Conservation (phyloP, 1,140 invertebrate genomes). For the Sycobia sp. region DNA sequence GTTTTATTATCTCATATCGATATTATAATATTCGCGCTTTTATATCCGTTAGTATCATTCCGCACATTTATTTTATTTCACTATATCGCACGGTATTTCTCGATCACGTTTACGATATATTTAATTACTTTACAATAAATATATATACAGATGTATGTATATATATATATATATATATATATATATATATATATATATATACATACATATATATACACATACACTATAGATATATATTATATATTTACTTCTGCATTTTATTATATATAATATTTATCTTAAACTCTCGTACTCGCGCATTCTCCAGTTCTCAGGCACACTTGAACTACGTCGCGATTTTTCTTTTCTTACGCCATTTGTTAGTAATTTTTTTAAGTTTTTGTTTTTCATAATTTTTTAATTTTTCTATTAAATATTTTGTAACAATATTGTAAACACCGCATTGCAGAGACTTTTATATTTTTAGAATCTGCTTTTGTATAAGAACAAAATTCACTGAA, state of each 20-base stretch:
- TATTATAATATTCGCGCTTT: slow-evolving; percentile 27
- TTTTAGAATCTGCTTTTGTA: not conserved
- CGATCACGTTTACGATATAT: slow-evolving; percentile 18
- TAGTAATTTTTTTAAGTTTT: slow-evolving; percentile 17
- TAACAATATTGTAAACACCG: slow-evolving; percentile 10
- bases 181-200: too few species aligned
- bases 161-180: too few species aligned
- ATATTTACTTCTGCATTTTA: slow-evolving; percentile 26
- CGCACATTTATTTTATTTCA: not conserved
- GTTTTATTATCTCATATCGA: slow-evolving; percentile 16
- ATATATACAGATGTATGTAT: too few species aligned
- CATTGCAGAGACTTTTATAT: slow-evolving; percentile 2
- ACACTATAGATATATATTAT: too few species aligned
- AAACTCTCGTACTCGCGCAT: not conserved
- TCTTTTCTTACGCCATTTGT: slow-evolving; percentile 3
- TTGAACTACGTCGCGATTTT: slow-evolving; percentile 8
- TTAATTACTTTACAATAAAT: slow-evolving; percentile 33
- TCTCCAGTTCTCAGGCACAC: slow-evolving; percentile 16
- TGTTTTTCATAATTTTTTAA: not conserved
- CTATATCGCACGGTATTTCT: not conserved
- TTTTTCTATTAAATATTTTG: slow-evolving; percentile 2
- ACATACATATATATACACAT: too few species aligned
- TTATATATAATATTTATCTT: slow-evolving; percentile 25
- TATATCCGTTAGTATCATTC: not conserved
- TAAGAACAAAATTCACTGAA: slow-evolving; percentile 13